These are phyloP conservation scores for Sparus aurata DNA, from an alignment of 2,797 vertebrate genomes.

Conservation along the genomic window DNA sequence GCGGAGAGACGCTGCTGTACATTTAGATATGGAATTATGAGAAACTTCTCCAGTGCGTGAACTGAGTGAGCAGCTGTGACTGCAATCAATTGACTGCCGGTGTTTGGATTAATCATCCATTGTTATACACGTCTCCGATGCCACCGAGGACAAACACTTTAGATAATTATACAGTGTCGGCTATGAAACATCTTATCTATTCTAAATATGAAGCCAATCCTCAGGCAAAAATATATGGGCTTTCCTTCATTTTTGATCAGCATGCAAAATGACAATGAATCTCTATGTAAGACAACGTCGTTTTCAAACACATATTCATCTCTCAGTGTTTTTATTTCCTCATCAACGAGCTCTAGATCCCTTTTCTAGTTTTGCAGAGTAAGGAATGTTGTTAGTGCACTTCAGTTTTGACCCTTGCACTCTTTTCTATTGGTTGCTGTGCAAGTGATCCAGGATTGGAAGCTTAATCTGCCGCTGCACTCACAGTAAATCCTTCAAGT, in stretches of 20 bases:
- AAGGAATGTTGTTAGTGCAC: slow-evolving; percentile 21
- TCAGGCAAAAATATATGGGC: background rate
- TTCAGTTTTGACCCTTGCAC: slow-evolving; percentile 36
- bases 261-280: background rate
- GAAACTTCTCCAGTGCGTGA: background rate
- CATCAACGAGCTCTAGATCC: background rate
- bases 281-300: background rate
- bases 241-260: background rate
- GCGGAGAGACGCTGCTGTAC: too few relatives aligned
- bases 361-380: background rate
- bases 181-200: background rate
- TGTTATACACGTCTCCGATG: slow-evolving; percentile 21
- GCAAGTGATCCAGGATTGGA: slow-evolving; percentile 29
- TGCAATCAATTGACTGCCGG: background rate
- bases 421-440: slow-evolving; percentile 12
- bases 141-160: slow-evolving; percentile 6
- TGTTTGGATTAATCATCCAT: slow-evolving; percentile 10
- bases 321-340: background rate
- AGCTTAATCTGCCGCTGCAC: slow-evolving; percentile 43
- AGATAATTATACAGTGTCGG: slow-evolving; percentile 6
- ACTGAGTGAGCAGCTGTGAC: background rate
- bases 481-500: slow-evolving; percentile 37
- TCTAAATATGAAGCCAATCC: slow-evolving; percentile 7
- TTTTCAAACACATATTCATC: background rate
- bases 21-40: background rate